phyloP scores from a whole-genome alignment of 1,140 invertebrate species.

The Drosophila parvula region DNA sequence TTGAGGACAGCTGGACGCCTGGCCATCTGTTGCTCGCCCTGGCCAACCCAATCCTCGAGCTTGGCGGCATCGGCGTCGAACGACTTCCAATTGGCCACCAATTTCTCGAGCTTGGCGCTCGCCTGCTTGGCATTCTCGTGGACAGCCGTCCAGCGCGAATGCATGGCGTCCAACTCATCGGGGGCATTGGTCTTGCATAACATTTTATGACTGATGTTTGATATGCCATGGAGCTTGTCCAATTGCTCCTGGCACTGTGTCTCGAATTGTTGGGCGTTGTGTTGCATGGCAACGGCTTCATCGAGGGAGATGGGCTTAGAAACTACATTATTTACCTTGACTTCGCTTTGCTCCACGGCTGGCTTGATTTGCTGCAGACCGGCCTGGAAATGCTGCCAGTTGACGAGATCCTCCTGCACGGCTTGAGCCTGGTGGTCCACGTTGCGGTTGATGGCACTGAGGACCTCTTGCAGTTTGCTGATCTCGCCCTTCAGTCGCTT shows the following conservation, averaged over 20 bases:
- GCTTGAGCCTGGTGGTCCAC: slow-evolving; percentile 89
- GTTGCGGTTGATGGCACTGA: slow-evolving; percentile 88
- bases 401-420: slow-evolving; percentile 90
- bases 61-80: slow-evolving; percentile 90
- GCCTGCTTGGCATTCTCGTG: slow-evolving; percentile 90
- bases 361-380: slow-evolving; percentile 92
- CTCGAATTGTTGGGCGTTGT: slow-evolving; percentile 88
- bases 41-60: slow-evolving; percentile 89
- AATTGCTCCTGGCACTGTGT: slow-evolving; percentile 91
- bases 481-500: slow-evolving; percentile 89
- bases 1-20: slow-evolving; percentile 86
- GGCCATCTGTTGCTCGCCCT: slow-evolving; percentile 87
- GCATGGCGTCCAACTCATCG: slow-evolving; percentile 92
- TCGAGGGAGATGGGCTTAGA: slow-evolving; percentile 90
- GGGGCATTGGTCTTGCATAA: slow-evolving; percentile 89
- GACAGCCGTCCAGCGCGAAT: slow-evolving; percentile 91
- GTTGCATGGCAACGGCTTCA: slow-evolving; percentile 91
- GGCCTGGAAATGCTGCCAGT: slow-evolving; percentile 94
- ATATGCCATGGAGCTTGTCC: slow-evolving; percentile 89
- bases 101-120: slow-evolving; percentile 90
- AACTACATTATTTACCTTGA: slow-evolving; percentile 88
- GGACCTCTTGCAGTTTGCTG: slow-evolving; percentile 87
- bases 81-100: slow-evolving; percentile 91
- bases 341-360: slow-evolving; percentile 94
- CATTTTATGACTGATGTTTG: slow-evolving; percentile 89